Evolutionary conservation across 2,113 vertebrate species (phyloP), one percentile per base, ranked within the genome.

Genomic region (Pelmatolapia mariae): DNA sequence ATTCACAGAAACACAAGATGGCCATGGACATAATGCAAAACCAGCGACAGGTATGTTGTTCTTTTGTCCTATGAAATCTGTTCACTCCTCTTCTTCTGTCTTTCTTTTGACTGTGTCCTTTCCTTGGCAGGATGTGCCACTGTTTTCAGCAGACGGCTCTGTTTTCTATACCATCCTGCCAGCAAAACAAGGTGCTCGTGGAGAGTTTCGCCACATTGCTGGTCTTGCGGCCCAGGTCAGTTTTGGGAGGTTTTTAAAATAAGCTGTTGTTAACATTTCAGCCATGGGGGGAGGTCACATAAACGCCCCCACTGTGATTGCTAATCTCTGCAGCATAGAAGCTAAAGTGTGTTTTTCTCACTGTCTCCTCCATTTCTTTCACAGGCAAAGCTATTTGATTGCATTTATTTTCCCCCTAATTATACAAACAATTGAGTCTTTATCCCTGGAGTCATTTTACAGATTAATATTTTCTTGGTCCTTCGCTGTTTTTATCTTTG

Each of bases 201-300:
- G 97, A 81, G 97, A 97, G 88, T 97, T 97, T 84, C 94, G 92
- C 59, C 97, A 97, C 86, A 86, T 97, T 4, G 96, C 96, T 36
- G 93, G 95, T 53, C 92, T 97, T 8, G 93, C 95, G 7, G 93
- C 94, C 5, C 96, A 97, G 97, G 97, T 97, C 89, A 80, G 95
- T 82, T 80, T 73, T 18, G 68, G 24, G 26, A 63, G 59, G 33
- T 68, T 68, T 40, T 54, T 10, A 33, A 57, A 54, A 15, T 56
- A 84, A 76, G 5, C 56, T 52, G 11, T 53, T 50, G 18, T 87
- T 85, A 88, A 80, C 45, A 45, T 81, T 76, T 31, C n/a, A 22
- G 10, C n/a, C 4, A 6, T 52, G 8, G 9, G 3, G 53, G 10
- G n/a, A 6, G 1, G 76, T 54, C 16, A 12, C n/a, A 52, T 85